Conservation (phyloP, 2,797 vertebrate species). For the Pseudocheirus occidentalis region DNA sequence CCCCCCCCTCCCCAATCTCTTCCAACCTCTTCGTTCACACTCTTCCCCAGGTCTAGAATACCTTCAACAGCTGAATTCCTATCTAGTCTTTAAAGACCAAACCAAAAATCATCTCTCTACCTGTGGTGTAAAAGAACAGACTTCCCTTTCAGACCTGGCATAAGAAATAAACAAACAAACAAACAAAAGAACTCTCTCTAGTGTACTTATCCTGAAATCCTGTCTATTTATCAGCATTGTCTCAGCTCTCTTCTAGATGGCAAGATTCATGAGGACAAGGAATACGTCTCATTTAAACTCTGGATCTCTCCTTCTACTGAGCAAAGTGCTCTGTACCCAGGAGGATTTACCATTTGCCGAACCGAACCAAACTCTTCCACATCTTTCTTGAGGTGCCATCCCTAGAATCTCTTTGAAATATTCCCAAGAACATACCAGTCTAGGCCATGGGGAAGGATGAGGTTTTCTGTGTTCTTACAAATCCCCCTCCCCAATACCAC, state of each 20-base stretch:
- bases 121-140: not conserved
- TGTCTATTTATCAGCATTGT: not conserved
- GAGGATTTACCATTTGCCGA: not conserved
- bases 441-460: not conserved
- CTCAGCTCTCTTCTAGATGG: not conserved
- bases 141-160: not conserved
- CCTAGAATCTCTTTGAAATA: not conserved
- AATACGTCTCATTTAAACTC: not conserved
- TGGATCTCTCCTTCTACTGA: not conserved
- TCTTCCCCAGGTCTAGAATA: not conserved
- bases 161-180: not conserved
- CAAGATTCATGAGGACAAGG: not conserved
- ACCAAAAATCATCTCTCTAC: not conserved
- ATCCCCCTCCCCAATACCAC: not conserved
- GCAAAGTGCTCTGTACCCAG: not conserved
- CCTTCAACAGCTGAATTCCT: not conserved
- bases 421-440: not conserved
- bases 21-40: not conserved
- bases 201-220: not conserved
- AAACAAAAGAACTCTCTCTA: not conserved
- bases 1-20: not conserved
- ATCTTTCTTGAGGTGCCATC: not conserved
- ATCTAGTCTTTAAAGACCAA: not conserved
- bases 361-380: not conserved
- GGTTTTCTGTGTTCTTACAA: not conserved